These are phyloP conservation scores for Hetaerina americana DNA, from an alignment of 1,140 invertebrate species.

Conservation along the genomic window DNA sequence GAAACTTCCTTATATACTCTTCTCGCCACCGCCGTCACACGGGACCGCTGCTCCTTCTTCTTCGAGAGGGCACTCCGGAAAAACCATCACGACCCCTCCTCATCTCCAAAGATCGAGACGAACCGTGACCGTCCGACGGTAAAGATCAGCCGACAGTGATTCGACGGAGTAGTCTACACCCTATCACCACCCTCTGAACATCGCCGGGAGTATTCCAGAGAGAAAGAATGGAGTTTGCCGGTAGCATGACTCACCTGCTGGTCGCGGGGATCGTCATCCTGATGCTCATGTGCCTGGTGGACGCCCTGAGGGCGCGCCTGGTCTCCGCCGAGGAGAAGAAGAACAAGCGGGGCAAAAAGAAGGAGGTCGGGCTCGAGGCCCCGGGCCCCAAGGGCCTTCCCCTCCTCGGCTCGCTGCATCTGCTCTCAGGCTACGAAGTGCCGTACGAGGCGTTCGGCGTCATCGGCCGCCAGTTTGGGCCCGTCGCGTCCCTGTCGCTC, in stretches of 20 bases:
- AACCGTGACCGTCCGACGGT: no score
- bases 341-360: neutral
- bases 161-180: no score
- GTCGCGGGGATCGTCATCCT: neutral
- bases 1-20: no score
- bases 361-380: slow-evolving; percentile 5
- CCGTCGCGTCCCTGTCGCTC: slow-evolving; percentile 41
- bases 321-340: neutral
- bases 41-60: no score
- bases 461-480: slow-evolving; percentile 37
- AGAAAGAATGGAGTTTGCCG: neutral
- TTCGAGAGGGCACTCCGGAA: no score
- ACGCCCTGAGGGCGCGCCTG: neutral
- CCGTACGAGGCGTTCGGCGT: slow-evolving; percentile 48
- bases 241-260: neutral
- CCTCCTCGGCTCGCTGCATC: slow-evolving; percentile 43
- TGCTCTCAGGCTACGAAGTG: slow-evolving; percentile 43
- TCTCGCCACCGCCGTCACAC: no score
- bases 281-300: neutral
- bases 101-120: no score
- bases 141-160: no score
- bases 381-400: slow-evolving; percentile 40
- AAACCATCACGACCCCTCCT: no score
- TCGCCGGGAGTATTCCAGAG: no score
- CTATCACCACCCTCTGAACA: neutral